Percentiles rank a stretch among this genome's conserved stretches.
Conservation (phyloP, 1,140 invertebrate genomes). For the Bombus cullumanus region DNA sequence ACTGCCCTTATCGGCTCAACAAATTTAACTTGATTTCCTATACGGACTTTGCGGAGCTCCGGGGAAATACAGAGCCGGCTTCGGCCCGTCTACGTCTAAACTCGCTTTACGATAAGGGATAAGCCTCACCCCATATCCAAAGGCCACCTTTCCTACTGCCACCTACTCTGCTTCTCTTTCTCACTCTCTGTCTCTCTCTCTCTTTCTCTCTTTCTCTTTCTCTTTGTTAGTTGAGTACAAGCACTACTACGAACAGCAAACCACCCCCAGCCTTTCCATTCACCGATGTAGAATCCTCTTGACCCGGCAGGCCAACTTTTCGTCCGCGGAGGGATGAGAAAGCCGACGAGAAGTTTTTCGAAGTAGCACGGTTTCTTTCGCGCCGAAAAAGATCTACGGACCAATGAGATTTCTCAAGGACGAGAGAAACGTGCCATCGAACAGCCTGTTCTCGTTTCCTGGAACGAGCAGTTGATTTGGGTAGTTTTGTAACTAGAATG, state of each 20-base stretch:
- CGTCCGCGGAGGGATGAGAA: constrained; percentile 18
- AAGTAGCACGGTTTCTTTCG: constrained; percentile 27
- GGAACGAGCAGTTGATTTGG: background rate
- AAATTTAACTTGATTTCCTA: constrained; percentile 80
- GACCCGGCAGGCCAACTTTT: constrained; percentile 64
- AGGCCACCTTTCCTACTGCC: constrained; percentile 4
- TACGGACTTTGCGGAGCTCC: constrained; percentile 74
- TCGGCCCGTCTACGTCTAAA: constrained; percentile 71
- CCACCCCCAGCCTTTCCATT: constrained; percentile 34
- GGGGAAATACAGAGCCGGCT: constrained; percentile 73
- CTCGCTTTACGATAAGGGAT: constrained; percentile 77
- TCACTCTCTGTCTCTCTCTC: background rate
- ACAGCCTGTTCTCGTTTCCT: background rate
- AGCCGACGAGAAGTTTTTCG: constrained; percentile 48
- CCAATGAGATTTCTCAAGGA: constrained; percentile 46
- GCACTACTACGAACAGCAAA: constrained; percentile 42
- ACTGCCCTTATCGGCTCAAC: constrained; percentile 76
- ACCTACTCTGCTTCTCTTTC: background rate
- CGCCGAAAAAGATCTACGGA: constrained; percentile 29
- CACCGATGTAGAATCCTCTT: constrained; percentile 64
- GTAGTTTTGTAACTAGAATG: background rate
- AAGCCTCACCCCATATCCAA: constrained; percentile 58
- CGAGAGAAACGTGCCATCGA: background rate
- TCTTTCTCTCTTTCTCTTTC: no score
- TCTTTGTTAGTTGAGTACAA: constrained; percentile 30